phyloP scores from a whole-genome alignment of 2,888 invertebrate species.

The Mimachlamys varia region DNA sequence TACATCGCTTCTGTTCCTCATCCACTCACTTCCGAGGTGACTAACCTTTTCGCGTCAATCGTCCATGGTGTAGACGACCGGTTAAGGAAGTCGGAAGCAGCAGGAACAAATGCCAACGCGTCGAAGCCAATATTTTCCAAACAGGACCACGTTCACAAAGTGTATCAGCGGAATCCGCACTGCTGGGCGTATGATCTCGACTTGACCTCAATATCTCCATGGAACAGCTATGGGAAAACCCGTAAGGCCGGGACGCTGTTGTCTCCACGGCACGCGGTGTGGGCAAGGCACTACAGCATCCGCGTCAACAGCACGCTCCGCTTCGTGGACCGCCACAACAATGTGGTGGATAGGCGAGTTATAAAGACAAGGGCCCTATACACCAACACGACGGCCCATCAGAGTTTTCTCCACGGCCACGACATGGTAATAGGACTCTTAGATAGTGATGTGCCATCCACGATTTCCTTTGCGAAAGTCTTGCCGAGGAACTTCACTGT shows the following conservation, averaged over 20 bases:
- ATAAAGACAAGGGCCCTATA: conserved; percentile 50
- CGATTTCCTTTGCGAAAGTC: conserved; percentile 65
- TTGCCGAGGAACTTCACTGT: conserved; percentile 61
- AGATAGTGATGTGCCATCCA: conserved; percentile 64
- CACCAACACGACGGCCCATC: conserved; percentile 41
- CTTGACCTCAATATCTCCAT: conserved; percentile 68
- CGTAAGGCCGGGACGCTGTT: conserved; percentile 65
- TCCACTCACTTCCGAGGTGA: conserved; percentile 37
- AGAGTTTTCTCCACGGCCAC: conserved; percentile 56
- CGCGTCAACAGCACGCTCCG: conserved; percentile 60
- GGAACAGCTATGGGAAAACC: conserved; percentile 64
- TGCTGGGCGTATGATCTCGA: conserved; percentile 70
- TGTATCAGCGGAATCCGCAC: conserved; percentile 59
- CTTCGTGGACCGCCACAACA: conserved; percentile 64
- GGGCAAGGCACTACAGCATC: conserved; percentile 69
- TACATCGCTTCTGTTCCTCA: neutral
- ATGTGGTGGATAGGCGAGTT: conserved; percentile 64
- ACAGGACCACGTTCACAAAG: conserved; percentile 63
- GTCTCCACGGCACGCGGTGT: conserved; percentile 66
- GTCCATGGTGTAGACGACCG: conserved; percentile 64
- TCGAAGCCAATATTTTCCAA: conserved; percentile 62
- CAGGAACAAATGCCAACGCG: conserved; percentile 53
- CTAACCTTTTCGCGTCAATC: conserved; percentile 55
- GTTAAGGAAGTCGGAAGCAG: conserved; percentile 50
- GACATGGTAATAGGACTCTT: conserved; percentile 69